Percentiles rank a stretch among this genome's conserved stretches.
These are phyloP conservation scores for Felis catus DNA, from an alignment of 2,113 vertebrate genomes.

Conservation along the genomic window DNA sequence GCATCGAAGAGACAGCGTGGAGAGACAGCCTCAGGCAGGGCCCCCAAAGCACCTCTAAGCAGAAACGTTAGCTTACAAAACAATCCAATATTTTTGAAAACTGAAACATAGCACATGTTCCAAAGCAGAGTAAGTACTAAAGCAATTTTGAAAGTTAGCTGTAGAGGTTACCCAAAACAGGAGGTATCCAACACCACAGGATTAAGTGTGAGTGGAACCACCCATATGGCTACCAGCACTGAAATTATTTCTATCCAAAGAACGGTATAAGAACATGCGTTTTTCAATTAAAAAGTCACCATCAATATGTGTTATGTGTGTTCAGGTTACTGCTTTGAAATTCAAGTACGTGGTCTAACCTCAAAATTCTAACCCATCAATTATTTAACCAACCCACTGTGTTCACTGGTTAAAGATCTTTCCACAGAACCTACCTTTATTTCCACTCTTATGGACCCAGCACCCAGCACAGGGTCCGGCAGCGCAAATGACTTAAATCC, in stretches of 20 bases:
- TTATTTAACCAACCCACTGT: background rate
- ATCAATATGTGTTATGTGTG: background rate
- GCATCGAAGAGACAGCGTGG: rapidly evolving
- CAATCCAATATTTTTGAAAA: background rate
- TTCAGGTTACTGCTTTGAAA: background rate
- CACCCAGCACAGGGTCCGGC: background rate
- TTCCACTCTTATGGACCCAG: background rate
- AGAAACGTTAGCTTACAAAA: background rate
- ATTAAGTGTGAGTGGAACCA: background rate
- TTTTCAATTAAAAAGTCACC: background rate
- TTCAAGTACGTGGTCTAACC: background rate
- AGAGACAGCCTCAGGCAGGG: background rate
- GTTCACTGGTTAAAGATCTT: background rate
- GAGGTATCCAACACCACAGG: background rate
- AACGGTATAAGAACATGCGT: background rate
- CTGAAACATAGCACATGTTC: background rate
- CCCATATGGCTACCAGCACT: background rate
- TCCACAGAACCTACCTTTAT: background rate
- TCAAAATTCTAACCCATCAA: background rate
- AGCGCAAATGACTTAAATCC: background rate
- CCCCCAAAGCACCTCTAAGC: background rate
- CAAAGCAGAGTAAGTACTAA: background rate
- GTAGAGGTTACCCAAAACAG: background rate
- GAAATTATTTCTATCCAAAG: background rate
- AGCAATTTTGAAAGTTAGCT: background rate